Conservation (phyloP, 2,888 invertebrate species). For the Hydrotaea diabolus region DNA sequence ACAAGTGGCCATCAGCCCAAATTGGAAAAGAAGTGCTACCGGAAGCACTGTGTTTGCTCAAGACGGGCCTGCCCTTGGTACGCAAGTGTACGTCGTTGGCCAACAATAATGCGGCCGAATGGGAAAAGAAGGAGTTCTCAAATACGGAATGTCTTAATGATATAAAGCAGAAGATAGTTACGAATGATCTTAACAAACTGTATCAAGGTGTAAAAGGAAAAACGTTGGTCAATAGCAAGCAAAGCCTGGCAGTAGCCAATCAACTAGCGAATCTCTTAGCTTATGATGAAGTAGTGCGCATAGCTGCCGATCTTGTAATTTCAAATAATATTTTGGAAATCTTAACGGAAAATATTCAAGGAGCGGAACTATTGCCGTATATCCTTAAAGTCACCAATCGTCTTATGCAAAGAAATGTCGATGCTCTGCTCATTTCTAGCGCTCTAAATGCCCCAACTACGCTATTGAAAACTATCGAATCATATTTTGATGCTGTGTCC, state of each 20-base stretch:
- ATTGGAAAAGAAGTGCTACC: constrained; percentile 30
- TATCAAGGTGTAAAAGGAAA: constrained; percentile 10
- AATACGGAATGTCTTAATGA: constrained; percentile 40
- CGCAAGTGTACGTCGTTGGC: constrained; percentile 31
- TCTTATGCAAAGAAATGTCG: constrained; percentile 15
- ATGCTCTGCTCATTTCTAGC: not conserved
- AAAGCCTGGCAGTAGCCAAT: not conserved
- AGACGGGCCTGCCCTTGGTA: constrained; percentile 36
- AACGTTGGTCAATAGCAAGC: not conserved
- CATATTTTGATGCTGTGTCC: constrained; percentile 42
- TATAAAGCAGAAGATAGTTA: constrained; percentile 30
- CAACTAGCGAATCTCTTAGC: constrained; percentile 26
- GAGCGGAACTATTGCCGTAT: not conserved
- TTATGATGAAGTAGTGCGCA: not conserved
- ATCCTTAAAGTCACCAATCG: constrained; percentile 38
- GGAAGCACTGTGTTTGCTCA: constrained; percentile 40
- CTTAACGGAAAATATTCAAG: constrained; percentile 1
- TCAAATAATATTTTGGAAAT: constrained; percentile 48
- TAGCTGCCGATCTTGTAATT: constrained; percentile 55
- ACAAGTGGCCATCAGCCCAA: constrained; percentile 45
- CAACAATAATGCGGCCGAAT: not conserved
- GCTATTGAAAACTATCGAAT: constrained; percentile 41
- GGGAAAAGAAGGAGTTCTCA: constrained; percentile 45
- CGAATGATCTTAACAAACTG: constrained; percentile 39
- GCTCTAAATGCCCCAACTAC: constrained; percentile 9